These are phyloP conservation scores for Aptenodytes patagonicus DNA, from an alignment of 2,113 vertebrate genomes.

Conservation along the genomic window DNA sequence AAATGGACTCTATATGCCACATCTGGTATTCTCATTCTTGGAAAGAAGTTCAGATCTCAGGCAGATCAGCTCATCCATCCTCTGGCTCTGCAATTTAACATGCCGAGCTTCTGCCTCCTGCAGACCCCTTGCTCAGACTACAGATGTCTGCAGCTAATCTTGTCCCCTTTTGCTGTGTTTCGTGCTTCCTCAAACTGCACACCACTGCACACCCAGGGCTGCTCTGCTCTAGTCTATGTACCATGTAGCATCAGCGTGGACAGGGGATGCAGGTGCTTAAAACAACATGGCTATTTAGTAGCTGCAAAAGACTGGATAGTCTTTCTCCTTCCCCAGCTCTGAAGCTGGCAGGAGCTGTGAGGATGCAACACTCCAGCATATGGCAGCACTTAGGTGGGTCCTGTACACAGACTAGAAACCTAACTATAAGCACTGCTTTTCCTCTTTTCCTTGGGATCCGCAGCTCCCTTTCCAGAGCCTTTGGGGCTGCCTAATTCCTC, in stretches of 20 bases:
- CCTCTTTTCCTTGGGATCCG: neutral
- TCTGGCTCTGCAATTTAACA: neutral
- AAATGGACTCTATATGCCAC: neutral
- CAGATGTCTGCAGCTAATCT: neutral
- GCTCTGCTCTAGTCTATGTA: neutral
- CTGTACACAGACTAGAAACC: neutral
- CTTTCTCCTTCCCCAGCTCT: neutral
- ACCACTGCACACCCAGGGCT: neutral
- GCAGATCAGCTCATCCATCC: neutral
- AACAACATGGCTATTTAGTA: neutral
- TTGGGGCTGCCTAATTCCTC: neutral
- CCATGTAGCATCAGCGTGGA: rapidly evolving
- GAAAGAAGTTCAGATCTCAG: neutral
- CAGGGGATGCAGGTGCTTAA: neutral
- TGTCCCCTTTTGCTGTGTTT: neutral
- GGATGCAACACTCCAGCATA: neutral
- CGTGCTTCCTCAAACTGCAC: neutral
- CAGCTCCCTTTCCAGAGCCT: neutral
- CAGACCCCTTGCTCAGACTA: neutral
- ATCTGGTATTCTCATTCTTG: neutral
- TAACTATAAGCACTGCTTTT: neutral
- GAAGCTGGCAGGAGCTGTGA: neutral
- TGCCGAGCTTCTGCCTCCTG: neutral
- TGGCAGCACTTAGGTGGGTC: rapidly evolving
- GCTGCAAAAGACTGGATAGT: neutral